These are phyloP conservation scores for sheep (Ovis aries) DNA, from an alignment of 2,113 vertebrate genomes.

Conservation along the genomic window DNA sequence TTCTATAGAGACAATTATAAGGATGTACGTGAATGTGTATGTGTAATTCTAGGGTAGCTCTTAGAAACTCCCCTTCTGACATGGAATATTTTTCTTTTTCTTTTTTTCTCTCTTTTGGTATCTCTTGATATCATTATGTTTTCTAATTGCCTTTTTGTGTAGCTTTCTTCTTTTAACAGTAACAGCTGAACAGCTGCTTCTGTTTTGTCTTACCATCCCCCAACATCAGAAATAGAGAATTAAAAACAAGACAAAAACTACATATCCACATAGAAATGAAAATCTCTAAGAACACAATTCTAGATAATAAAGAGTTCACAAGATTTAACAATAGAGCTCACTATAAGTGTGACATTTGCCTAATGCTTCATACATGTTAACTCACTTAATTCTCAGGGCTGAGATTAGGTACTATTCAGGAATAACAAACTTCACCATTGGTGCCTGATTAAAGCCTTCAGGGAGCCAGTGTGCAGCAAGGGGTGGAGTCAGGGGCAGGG, in stretches of 20 bases:
- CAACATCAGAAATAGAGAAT: not conserved
- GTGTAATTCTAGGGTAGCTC: not conserved
- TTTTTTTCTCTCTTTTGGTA: not conserved
- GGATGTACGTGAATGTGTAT: not conserved
- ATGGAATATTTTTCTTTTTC: not conserved
- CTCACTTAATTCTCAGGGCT: not conserved
- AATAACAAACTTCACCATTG: not conserved
- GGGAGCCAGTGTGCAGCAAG: not conserved
- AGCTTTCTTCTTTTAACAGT: not conserved
- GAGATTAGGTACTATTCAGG: not conserved
- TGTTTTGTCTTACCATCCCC: not conserved
- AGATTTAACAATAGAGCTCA: not conserved
- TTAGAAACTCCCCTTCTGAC: not conserved
- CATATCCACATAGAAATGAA: not conserved
- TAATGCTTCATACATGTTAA: not conserved
- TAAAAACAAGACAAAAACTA: not conserved
- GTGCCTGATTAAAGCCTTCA: not conserved
- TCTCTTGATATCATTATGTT: not conserved
- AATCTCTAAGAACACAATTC: not conserved
- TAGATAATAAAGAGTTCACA: not conserved
- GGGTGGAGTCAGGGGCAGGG: not conserved
- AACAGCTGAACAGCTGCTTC: slow-evolving; percentile 29
- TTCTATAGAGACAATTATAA: not conserved
- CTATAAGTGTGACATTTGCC: not conserved
- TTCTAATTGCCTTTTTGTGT: not conserved